Base-by-base conservation (phyloP, 2,113 vertebrate genomes). In the Dissostichus mawsoni region DNA sequence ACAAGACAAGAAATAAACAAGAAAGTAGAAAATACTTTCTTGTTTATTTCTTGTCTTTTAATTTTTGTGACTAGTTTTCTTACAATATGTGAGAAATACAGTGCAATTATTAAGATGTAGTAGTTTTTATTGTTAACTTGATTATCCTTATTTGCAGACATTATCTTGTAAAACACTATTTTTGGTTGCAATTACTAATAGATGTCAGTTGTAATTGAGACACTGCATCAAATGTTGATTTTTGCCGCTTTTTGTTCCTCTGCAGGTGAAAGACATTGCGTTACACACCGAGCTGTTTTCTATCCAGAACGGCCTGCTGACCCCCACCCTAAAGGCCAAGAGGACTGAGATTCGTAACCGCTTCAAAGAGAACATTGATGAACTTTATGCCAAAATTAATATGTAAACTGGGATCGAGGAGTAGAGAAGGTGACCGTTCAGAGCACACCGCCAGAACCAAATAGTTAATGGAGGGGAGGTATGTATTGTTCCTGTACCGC, bases 251-350 rank as follows among this genome's bases (percentile, higher is more conserved):
- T 3, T 74, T 41, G 29, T 45, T 48, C 1, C 61, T 4, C 68
- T 82, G 84, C 88, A 99, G 98, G 96, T 99, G 80, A 96, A 96
- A 91, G 97, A 96, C 65, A 97, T 99, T 20, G 11, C 48, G 4
- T 67, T 99, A 12, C 94, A 96, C 59, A 5, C 88, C 0, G 97
- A 99, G 92, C 93, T 97, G 95, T 98, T 99, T 92, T 95, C 97
- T 6, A 12, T 98, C 33, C 95, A 98, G 87, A 99, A 98, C 0
- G 98, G 98, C 80, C 94, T 99, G 55, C 93, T 99, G 78, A 99
- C 98, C 1, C 98, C 98, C 36, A 99, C 98, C 0, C 90, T 99
- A 93, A 99, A 99, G 92, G 95, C 98, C 0, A 99, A 98, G 92
- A 95, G 98, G 91, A 86, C 92, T 0, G 96, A 98, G 57, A 94